Evolutionary conservation across 1,140 invertebrate genomes (phyloP), one percentile per base, ranked within the genome.

Genomic region (Spodoptera frugiperda): DNA sequence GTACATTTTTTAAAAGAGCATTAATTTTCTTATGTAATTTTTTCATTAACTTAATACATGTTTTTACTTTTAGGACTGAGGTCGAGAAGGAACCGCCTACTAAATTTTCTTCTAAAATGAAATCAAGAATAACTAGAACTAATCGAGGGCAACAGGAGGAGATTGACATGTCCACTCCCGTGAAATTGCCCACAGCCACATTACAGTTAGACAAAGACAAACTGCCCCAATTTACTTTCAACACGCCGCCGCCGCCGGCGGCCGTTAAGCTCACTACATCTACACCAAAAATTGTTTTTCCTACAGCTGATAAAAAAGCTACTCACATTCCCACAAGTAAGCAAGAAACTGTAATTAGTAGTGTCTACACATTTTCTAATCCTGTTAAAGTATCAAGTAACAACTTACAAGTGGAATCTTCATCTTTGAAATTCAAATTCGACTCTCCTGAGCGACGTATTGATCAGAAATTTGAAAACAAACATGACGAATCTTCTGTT

Each of bases 121-220:
- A 91, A 94, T 94, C 85, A 87, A 94, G 73, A 83, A 67, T 84
- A 84, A 94, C 86, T 76, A 92, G 78, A 82, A 82, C 39, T 78
- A 87, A 79, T 78, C 53, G 89, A 14, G 84, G 90, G 81, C 15
- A 94, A 83, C 79, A 87, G 84, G 57, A 65, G 86, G 12, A 79
- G 90, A 1, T 48, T 53, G 83, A 94, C 8, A 94, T 95, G 71
- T 83, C 94, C 0, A 88, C 94, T 63, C 85, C 93, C 14, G 89
- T 96, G 2, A 95, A 95, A 81, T 88, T 97, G 59, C 95, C 96
- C 0, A 94, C 94, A 63, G 94, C 95, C 74, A 88, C 94, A 51
- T 91, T 97, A 72, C 95, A 96, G n/a, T 95, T 96, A 95, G 95
- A 94, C 91, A 95, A 75, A 88, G 79, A 83, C 89, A 92, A 85